phyloP scores from a whole-genome alignment of 2,797 vertebrate species.

The Salmo trutta region DNA sequence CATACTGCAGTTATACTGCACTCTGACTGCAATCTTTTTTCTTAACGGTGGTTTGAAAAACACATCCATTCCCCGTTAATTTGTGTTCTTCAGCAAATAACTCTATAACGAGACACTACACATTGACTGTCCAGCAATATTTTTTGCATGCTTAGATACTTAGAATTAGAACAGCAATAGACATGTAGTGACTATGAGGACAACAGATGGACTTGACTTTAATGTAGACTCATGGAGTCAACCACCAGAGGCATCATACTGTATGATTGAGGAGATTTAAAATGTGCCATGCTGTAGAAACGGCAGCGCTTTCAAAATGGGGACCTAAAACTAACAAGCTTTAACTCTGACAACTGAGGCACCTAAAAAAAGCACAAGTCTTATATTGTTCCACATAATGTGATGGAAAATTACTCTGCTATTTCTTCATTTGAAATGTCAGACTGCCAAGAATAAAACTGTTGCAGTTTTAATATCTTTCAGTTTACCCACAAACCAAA shows the following conservation, averaged over 20 bases:
- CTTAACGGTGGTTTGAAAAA: background rate
- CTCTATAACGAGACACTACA: background rate
- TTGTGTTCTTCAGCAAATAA: background rate
- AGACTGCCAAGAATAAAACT: background rate
- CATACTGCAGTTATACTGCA: too few relatives aligned
- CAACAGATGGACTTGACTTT: background rate
- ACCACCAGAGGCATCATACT: background rate
- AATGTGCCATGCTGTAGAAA: background rate
- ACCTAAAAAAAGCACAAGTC: background rate
- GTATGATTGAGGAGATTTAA: background rate
- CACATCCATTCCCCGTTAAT: background rate
- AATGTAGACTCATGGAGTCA: background rate
- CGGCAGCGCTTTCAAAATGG: background rate
- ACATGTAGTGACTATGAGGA: background rate
- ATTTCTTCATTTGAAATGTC: background rate
- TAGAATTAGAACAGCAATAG: background rate
- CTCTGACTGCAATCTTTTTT: too few relatives aligned
- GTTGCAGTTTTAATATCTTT: background rate
- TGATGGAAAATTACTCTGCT: background rate
- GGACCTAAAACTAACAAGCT: background rate
- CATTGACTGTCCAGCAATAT: background rate
- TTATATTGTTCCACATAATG: background rate
- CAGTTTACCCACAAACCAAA: background rate
- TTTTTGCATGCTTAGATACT: background rate
- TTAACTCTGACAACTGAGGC: background rate